Conservation (phyloP, 1,140 invertebrate genomes). For the Heliothis virescens region DNA sequence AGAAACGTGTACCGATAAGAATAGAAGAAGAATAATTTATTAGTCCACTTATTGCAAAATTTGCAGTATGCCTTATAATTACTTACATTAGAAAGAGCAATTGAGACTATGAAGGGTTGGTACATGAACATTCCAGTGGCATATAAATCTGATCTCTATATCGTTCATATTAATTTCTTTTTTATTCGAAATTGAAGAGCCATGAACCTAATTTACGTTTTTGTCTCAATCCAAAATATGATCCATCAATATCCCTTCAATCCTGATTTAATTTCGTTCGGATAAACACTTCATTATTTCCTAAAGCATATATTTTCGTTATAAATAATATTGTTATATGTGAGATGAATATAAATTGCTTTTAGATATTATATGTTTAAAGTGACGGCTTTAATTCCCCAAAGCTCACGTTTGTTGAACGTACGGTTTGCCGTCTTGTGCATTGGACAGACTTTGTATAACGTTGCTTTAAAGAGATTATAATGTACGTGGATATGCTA, state of each 20-base stretch:
- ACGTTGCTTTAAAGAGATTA: background rate
- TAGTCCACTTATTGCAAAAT: too few species aligned
- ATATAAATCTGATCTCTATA: background rate
- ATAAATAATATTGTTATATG: background rate
- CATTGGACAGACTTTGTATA: background rate
- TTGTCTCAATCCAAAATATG: slow-evolving; percentile 12
- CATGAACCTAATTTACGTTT: slow-evolving; percentile 35
- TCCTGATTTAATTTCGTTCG: slow-evolving; percentile 22
- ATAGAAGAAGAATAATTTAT: too few species aligned
- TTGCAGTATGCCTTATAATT: too few species aligned
- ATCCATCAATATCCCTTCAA: slow-evolving; percentile 40
- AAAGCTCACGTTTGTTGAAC: slow-evolving; percentile 12
- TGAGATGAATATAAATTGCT: slow-evolving; percentile 20
- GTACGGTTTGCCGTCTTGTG: background rate
- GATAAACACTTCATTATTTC: slow-evolving; percentile 29
- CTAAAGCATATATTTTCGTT: slow-evolving; percentile 16
- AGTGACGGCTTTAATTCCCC: slow-evolving; percentile 26
- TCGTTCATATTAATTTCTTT: slow-evolving; percentile 23
- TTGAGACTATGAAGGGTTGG: too few species aligned
- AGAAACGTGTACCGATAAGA: too few species aligned
- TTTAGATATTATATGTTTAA: slow-evolving; percentile 15
- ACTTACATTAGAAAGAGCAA: too few species aligned
- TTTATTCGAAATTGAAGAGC: background rate
- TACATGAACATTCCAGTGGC: background rate
- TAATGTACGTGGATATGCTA: background rate